Conservation (phyloP, 2,797 vertebrate species). For the Ibycter americanus region DNA sequence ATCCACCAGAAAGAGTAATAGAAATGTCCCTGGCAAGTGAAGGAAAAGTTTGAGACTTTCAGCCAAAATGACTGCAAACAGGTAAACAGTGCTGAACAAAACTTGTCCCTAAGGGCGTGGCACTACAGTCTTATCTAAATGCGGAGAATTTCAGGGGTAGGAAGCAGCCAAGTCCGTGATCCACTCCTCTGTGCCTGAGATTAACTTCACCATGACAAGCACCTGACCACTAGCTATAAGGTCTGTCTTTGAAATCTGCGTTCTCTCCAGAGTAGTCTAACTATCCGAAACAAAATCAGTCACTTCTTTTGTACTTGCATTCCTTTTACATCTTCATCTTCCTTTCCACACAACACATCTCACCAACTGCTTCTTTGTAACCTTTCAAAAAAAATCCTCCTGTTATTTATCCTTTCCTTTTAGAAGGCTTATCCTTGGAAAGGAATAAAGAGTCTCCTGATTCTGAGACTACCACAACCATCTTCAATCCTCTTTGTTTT, state of each 20-base stretch:
- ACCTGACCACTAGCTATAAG: background rate
- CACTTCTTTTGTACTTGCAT: background rate
- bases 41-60: background rate
- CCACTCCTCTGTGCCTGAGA: background rate
- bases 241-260: background rate
- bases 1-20: background rate
- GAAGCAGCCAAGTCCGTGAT: background rate
- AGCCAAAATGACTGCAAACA: background rate
- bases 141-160: background rate
- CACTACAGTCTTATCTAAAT: background rate
- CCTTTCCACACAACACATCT: background rate
- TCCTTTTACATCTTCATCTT: background rate
- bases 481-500: background rate
- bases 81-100: background rate
- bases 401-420: background rate
- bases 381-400: background rate
- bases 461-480: background rate
- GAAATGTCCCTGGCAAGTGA: background rate
- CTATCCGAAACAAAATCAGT: background rate
- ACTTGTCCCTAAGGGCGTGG: background rate
- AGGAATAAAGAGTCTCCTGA: background rate
- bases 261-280: background rate
- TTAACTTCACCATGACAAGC: background rate
- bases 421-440: background rate
- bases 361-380: background rate